These are phyloP conservation scores for Seira ritae DNA, from an alignment of 2,888 invertebrate species.

Conservation along the genomic window DNA sequence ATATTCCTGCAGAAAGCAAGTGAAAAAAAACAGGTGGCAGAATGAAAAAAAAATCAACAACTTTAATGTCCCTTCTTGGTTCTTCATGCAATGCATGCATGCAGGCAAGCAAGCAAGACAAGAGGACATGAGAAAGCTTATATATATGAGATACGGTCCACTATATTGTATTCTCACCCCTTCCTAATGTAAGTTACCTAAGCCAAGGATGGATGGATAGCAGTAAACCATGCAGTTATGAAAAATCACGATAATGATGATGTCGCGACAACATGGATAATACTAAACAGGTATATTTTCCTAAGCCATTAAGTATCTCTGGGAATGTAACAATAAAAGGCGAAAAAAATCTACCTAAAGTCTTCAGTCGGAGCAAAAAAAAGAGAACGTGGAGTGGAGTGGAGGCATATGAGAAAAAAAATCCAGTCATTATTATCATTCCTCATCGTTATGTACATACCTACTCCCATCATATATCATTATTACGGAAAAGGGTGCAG, in stretches of 20 bases:
- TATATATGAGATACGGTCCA: too few relatives aligned
- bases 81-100: too few relatives aligned
- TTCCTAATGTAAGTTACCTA: conserved; percentile 57
- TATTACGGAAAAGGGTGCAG: conserved; percentile 63
- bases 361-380: not conserved
- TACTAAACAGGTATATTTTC: not conserved
- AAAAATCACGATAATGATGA: conserved; percentile 21
- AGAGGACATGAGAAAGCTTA: too few relatives aligned
- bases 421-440: conserved; percentile 12
- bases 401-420: not conserved
- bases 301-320: not conserved
- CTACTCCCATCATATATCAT: not conserved
- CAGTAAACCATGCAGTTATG: conserved; percentile 36
- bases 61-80: too few relatives aligned
- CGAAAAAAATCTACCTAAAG: conserved; percentile 11
- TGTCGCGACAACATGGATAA: conserved; percentile 37
- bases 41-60: too few relatives aligned
- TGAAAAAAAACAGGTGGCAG: too few relatives aligned
- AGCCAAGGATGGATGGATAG: conserved; percentile 59
- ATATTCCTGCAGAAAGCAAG: too few relatives aligned
- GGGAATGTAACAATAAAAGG: conserved; percentile 8
- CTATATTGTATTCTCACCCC: not conserved
- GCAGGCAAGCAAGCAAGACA: too few relatives aligned
- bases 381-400: conserved; percentile 1
- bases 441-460: not conserved